Conservation (phyloP, 2,888 invertebrate species). For the Apeira syringaria region DNA sequence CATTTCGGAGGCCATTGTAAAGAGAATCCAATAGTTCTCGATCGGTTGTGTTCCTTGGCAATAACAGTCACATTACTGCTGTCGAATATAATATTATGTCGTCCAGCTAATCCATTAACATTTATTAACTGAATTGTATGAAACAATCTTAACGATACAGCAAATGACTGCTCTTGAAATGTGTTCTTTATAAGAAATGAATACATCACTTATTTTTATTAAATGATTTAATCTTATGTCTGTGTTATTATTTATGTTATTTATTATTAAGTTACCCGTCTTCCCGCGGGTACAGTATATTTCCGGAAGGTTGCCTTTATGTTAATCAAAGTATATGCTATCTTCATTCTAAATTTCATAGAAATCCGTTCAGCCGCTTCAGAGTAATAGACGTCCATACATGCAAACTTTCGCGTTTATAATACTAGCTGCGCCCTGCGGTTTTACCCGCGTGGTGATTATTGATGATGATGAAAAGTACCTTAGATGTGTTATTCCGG, state of each 20-base stretch:
- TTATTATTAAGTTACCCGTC: too few species aligned
- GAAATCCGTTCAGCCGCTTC: too few species aligned
- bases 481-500: too few species aligned
- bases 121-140: slow-evolving; percentile 30
- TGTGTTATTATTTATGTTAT: slow-evolving; percentile 34
- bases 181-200: slow-evolving; percentile 77
- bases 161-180: slow-evolving; percentile 74
- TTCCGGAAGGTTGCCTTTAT: too few species aligned
- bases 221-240: slow-evolving; percentile 69
- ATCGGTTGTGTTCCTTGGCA: slow-evolving; percentile 46
- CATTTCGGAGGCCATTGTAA: slow-evolving; percentile 20
- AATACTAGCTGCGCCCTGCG: too few species aligned
- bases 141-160: slow-evolving; percentile 50
- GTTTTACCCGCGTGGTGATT: too few species aligned
- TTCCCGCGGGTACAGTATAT: too few species aligned
- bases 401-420: too few species aligned
- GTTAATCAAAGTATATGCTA: too few species aligned
- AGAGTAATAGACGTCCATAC: too few species aligned
- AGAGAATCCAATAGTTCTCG: slow-evolving; percentile 18
- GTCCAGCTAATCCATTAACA: slow-evolving; percentile 28
- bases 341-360: too few species aligned
- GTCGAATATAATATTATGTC: slow-evolving; percentile 1
- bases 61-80: slow-evolving; percentile 26
- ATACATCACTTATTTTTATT: slow-evolving; percentile 82
- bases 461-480: too few species aligned